Evolutionary conservation across 2,888 invertebrate genomes (phyloP).

Genomic region (Tromatobia lineatoria): DNA sequence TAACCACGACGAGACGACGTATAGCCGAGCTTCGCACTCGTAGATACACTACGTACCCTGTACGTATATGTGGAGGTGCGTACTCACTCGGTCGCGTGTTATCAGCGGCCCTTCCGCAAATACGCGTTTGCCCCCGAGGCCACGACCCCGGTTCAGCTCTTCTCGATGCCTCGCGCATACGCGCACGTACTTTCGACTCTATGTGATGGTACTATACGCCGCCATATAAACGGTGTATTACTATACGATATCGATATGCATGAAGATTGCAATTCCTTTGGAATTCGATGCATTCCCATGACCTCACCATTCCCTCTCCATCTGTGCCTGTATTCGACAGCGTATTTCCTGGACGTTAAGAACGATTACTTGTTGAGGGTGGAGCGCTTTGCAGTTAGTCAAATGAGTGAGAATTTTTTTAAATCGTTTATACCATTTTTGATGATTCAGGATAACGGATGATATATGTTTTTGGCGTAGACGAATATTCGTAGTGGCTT

Average conservation of each 20-base stretch:
- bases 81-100: slow-evolving; percentile 79
- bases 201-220: not conserved
- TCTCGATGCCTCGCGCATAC: slow-evolving; percentile 69
- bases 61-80: slow-evolving; percentile 70
- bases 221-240: not conserved
- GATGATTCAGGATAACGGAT: too few relatives aligned
- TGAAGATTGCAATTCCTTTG: slow-evolving; percentile 39
- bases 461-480: too few relatives aligned
- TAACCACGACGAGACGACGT: slow-evolving; percentile 1
- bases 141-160: slow-evolving; percentile 71
- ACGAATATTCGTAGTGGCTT: too few relatives aligned
- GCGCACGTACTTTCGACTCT: slow-evolving; percentile 68
- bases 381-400: not conserved
- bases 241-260: slow-evolving; percentile 46
- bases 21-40: slow-evolving; percentile 28
- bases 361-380: slow-evolving; percentile 12
- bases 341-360: slow-evolving; percentile 28
- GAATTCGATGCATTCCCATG: slow-evolving; percentile 25
- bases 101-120: slow-evolving; percentile 82
- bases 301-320: slow-evolving; percentile 11
- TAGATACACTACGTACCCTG: slow-evolving; percentile 21
- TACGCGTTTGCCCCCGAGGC: slow-evolving; percentile 79
- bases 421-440: too few relatives aligned
- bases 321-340: not conserved
- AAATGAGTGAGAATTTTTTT: not conserved